Conservation (phyloP, 1,140 invertebrate genomes). For the Drosophila pachea region DNA sequence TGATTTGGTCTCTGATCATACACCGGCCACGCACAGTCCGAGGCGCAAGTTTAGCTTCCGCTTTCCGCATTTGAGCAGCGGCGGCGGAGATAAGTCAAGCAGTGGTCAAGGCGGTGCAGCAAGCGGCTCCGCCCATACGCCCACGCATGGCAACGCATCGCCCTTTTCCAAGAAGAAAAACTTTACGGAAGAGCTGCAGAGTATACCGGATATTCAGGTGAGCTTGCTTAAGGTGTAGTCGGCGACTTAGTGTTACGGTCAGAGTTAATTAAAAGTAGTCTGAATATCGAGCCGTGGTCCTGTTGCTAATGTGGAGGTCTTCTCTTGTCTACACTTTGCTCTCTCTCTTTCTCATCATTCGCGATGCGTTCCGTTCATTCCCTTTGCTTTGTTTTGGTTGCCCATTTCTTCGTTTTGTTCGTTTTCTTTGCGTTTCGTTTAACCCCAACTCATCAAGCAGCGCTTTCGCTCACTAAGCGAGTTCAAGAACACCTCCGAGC, state of each 20-base stretch:
- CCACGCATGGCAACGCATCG: conserved; percentile 53
- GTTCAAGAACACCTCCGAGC: conserved; percentile 74
- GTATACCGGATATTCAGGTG: conserved; percentile 94
- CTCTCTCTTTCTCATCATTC: conserved; percentile 38
- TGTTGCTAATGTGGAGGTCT: conserved; percentile 44
- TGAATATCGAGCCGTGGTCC: neutral
- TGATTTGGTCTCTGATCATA: conserved; percentile 85
- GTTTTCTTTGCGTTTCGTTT: conserved; percentile 42
- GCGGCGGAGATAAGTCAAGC: conserved; percentile 50
- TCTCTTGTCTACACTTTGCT: conserved; percentile 44
- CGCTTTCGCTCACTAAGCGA: conserved; percentile 81
- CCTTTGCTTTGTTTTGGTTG: conserved; percentile 52
- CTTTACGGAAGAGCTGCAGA: conserved; percentile 93
- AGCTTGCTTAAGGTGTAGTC: conserved; percentile 15
- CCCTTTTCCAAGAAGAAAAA: conserved; percentile 83
- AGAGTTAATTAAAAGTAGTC: conserved; percentile 30
- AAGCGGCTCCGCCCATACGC: conserved; percentile 40
- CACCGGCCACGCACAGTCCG: conserved; percentile 86
- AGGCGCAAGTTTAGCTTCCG: conserved; percentile 94
- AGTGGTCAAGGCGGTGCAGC: conserved; percentile 21
- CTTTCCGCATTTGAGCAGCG: conserved; percentile 81
- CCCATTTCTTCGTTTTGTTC: conserved; percentile 32
- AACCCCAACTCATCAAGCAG: conserved; percentile 50
- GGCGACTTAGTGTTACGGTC: neutral
- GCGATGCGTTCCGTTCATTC: conserved; percentile 44